phyloP scores from a whole-genome alignment of 2,113 vertebrate species.

The Tragelaphus buxtoni region DNA sequence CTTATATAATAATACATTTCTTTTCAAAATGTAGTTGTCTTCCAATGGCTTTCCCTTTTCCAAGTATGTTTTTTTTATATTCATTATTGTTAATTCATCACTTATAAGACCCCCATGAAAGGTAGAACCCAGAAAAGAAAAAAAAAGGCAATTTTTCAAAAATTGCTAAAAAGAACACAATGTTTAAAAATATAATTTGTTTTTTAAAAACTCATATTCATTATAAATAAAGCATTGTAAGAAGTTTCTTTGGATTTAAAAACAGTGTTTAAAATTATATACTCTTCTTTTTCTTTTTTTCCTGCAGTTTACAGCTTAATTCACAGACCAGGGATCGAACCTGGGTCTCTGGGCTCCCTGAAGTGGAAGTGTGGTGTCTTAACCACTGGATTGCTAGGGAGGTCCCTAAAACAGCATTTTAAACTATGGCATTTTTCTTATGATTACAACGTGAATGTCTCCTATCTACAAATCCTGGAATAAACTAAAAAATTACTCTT shows the following conservation, averaged over 20 bases:
- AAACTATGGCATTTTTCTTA: background rate
- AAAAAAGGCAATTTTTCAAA: background rate
- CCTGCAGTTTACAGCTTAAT: background rate
- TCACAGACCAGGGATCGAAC: background rate
- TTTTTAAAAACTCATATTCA: background rate
- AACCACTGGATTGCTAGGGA: background rate
- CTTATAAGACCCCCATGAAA: no score
- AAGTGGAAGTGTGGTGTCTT: background rate
- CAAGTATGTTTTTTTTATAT: no score
- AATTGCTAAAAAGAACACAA: background rate
- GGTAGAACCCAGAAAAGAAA: no score
- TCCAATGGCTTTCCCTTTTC: no score
- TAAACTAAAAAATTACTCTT: background rate
- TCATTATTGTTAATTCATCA: no score
- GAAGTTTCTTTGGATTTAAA: background rate
- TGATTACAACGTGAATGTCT: background rate
- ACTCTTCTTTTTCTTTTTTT: background rate
- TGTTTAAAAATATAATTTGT: background rate
- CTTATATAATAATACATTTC: no score
- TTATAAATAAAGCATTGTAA: background rate
- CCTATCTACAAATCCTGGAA: background rate
- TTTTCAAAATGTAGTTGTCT: no score
- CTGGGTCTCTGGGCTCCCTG: background rate
- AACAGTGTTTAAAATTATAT: background rate
- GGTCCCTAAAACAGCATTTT: background rate